These are phyloP conservation scores for Varanus komodoensis DNA, from an alignment of 2,113 vertebrate genomes.

Conservation along the genomic window DNA sequence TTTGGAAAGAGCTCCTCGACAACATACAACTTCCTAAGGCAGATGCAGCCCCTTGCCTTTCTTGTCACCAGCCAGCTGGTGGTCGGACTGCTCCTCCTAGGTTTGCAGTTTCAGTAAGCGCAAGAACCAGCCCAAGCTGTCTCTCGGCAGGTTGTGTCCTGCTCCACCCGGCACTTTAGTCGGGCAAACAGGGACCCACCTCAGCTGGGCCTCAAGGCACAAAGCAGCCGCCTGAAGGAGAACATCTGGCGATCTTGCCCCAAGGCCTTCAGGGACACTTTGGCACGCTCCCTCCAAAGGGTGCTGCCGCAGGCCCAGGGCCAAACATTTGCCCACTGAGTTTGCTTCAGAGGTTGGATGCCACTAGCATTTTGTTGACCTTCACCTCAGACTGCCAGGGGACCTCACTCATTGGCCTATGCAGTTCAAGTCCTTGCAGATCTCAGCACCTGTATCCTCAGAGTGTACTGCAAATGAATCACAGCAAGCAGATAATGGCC, in stretches of 20 bases:
- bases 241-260: background rate
- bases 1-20: background rate
- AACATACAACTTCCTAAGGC: no score
- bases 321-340: background rate
- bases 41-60: background rate
- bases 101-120: background rate
- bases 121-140: background rate
- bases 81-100: background rate
- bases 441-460: no score
- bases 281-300: background rate
- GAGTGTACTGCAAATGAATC: no score
- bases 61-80: background rate
- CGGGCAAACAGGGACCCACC: no score
- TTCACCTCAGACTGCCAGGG: no score
- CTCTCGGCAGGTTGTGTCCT: background rate
- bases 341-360: background rate
- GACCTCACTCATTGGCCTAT: no score
- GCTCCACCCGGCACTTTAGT: background rate
- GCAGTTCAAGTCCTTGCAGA: no score
- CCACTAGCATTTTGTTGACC: background rate
- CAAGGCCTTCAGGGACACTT: background rate
- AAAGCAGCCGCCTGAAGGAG: background rate
- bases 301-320: background rate
- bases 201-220: background rate
- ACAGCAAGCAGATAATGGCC: no score